Evolutionary conservation across 2,113 vertebrate genomes (phyloP), one percentile per base, ranked within the genome.

Genomic region (Mixornis gularis): DNA sequence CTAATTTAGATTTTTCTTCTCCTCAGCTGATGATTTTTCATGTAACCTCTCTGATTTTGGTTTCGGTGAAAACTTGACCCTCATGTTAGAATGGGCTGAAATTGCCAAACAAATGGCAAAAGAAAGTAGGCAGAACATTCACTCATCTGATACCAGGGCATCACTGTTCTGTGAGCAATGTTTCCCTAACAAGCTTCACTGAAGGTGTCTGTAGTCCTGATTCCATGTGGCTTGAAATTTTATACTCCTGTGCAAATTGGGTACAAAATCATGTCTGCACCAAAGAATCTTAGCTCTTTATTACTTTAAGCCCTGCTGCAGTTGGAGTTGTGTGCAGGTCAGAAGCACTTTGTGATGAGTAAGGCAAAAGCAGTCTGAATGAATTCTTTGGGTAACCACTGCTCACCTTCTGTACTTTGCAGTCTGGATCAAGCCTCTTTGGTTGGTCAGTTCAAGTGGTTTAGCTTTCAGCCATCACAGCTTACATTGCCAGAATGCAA

Each of bases 91-190:
- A 78, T 52, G 17, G 10, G 10, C 65, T 74, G 56, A 84, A 88
- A 68, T 4, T 38, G 32, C 12, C 36, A 81, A 88, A n/a, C 9
- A 10, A 66, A n/a, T 13, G 65, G 40, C 27, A 51, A 52, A 73
- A 29, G 46, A 32, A 26, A 64, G 55, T 15, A n/a, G 56, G 12
- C 10, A 76, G 53, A 62, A 21, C 7, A 1, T 34, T 78, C 29
- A 25, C 20, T 78, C 36, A 13, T 55, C 52, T 27, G 26, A 11
- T 27, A 27, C 10, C 46, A 62, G 20, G 26, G 30, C 6, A 53
- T 49, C 11, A 3, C 41, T 64, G 2, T 58, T 66, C 41, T 12
- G 2, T 9, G 17, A 44, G 59, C 8, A 65, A 3, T 0, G 0
- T 81, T 79, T 71, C 8, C 34, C 63, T 59, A 30, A 62, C 30